Evolutionary conservation across 2,888 invertebrate genomes (phyloP).

Genomic region (Dryococelus australis): DNA sequence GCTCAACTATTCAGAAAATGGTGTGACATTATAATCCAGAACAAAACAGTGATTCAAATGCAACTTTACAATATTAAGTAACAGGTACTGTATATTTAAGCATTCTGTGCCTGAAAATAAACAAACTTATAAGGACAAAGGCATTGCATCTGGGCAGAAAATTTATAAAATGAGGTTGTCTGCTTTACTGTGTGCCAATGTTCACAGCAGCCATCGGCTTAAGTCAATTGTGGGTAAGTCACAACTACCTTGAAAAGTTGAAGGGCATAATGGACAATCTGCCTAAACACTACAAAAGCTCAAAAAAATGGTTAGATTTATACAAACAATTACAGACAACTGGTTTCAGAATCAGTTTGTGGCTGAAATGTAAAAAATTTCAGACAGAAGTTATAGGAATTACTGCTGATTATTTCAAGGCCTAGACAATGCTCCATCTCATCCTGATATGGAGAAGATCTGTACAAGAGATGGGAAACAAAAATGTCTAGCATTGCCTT

Average conservation of each 20-base stretch:
- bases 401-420: neutral
- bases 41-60: too few relatives aligned
- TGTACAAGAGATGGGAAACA: neutral
- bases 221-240: neutral
- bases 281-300: neutral
- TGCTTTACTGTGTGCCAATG: neutral
- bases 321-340: neutral
- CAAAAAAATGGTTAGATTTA: slow-evolving; percentile 17
- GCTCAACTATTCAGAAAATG: too few relatives aligned
- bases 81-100: neutral
- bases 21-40: too few relatives aligned
- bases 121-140: neutral
- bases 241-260: neutral
- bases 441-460: neutral
- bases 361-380: neutral
- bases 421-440: neutral
- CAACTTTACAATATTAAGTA: neutral
- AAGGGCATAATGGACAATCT: slow-evolving; percentile 20
- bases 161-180: neutral
- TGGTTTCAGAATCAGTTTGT: neutral
- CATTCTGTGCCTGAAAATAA: neutral
- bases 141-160: neutral
- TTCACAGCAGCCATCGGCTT: neutral
- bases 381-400: neutral
- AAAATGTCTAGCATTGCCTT: slow-evolving; percentile 25